Conservation (phyloP, 2,113 vertebrate genomes). For the Macrotis lagotis region DNA sequence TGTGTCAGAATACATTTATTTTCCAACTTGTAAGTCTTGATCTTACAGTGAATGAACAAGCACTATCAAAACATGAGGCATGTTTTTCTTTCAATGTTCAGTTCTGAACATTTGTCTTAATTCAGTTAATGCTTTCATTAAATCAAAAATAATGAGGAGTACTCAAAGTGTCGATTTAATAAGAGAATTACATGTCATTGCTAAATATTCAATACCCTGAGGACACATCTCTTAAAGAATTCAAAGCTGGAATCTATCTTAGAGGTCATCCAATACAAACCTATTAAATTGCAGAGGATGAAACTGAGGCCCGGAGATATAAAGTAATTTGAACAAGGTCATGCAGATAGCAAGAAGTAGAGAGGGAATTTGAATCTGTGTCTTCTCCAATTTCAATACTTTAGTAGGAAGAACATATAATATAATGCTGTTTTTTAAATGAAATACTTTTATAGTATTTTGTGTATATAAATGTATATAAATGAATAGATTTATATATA, state of each 20-base stretch:
- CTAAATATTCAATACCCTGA: conserved; percentile 53
- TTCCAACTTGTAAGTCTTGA: conserved; percentile 69
- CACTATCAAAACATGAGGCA: conserved; percentile 61
- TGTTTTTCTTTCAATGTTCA: conserved; percentile 63
- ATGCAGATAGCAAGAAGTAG: background rate
- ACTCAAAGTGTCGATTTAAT: conserved; percentile 34
- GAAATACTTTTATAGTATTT: conserved; percentile 48
- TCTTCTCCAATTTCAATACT: background rate
- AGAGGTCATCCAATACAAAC: background rate
- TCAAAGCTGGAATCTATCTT: background rate
- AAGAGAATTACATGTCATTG: conserved; percentile 49
- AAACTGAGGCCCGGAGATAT: background rate
- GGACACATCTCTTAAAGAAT: background rate
- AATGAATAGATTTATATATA: too few species aligned
- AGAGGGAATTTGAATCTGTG: background rate
- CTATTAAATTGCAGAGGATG: background rate
- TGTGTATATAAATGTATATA: background rate
- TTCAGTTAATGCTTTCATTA: conserved; percentile 53
- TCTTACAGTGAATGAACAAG: conserved; percentile 63
- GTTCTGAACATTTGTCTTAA: conserved; percentile 65
- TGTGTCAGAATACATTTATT: conserved; percentile 78
- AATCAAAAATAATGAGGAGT: conserved; percentile 48
- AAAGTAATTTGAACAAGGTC: background rate
- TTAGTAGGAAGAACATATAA: background rate
- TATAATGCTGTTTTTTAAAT: background rate